Evolutionary conservation across 2,888 invertebrate genomes (phyloP).

Genomic region (Meloe dianella): DNA sequence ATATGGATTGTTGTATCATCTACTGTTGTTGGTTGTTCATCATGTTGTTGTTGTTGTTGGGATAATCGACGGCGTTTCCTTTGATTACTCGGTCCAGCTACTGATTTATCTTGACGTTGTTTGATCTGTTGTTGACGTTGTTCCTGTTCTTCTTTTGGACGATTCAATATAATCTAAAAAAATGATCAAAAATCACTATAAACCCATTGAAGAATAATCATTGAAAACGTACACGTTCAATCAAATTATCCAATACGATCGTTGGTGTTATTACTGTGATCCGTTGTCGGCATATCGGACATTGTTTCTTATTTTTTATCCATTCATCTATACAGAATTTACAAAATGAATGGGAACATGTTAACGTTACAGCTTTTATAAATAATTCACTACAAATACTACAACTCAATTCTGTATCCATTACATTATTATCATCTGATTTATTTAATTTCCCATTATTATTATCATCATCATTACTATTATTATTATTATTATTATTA

Average conservation of each 20-base stretch:
- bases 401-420: constrained; percentile 77
- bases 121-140: not conserved
- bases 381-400: constrained; percentile 79
- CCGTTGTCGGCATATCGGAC: constrained; percentile 71
- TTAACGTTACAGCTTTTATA: constrained; percentile 71
- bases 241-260: constrained; percentile 74
- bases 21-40: not conserved
- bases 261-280: constrained; percentile 65
- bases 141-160: constrained; percentile 61
- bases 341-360: constrained; percentile 80
- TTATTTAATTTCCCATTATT: not conserved
- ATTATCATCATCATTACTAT: not conserved
- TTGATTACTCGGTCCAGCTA: constrained; percentile 2
- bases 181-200: constrained; percentile 55
- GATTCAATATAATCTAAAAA: constrained; percentile 70
- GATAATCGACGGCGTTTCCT: constrained; percentile 13
- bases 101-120: not conserved
- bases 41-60: constrained; percentile 3
- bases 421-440: constrained; percentile 22
- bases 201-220: not conserved
- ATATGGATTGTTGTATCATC: not conserved
- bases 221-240: constrained; percentile 60
- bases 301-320: constrained; percentile 72
- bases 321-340: constrained; percentile 73
- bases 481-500: constrained; percentile 2